Base-by-base conservation (phyloP, 2,113 vertebrate genomes). In the Neogobius melanostomus region DNA sequence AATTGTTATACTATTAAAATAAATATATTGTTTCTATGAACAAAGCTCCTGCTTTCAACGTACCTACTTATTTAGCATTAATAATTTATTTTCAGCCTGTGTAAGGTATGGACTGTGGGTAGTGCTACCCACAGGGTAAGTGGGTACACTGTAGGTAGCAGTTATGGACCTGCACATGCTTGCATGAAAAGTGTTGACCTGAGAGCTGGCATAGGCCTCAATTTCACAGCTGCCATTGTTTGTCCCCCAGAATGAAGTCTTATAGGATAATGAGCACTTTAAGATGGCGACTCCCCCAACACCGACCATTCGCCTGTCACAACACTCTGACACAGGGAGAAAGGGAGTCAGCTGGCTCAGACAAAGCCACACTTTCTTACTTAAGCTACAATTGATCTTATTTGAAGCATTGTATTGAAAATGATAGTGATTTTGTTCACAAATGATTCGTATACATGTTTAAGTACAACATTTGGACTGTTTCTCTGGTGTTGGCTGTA, bases 181-280 rank as follows among this genome's bases (percentile, higher is more conserved):
- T 79, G 74, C 76, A 61, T 80, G 68, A 57, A 83, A 74, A 69
- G 71, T 79, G 70, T 66, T 45, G 85, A 84, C 84, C 80, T 59
- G 11, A 73, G 81, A 82, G 77, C 79, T 84, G 75, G 76, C 77
- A 85, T 81, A 91, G 86, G 85, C 88, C 91, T 86, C 92, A 94
- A 92, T 93, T 93, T 94, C 81, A 77, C 86, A 82, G 89, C 90
- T 87, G 89, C 85, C 88, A 91, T 91, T 90, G 90, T 92, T 91
- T 89, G 88, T 90, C 91, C 91, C 90, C 91, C 76, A 85, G 86
- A 91, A 93, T 91, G 91, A 93, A 91, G 86, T 85, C 89, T 92
- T 92, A 93, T 90, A 92, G 90, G 93, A 94, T 94, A 94, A 94
- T 93, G 87, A 92, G 90, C 89, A 92, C 92, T 92, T 93, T 91